These are phyloP conservation scores for Crossocerus cetratus DNA, from an alignment of 2,888 invertebrate species.

Conservation along the genomic window DNA sequence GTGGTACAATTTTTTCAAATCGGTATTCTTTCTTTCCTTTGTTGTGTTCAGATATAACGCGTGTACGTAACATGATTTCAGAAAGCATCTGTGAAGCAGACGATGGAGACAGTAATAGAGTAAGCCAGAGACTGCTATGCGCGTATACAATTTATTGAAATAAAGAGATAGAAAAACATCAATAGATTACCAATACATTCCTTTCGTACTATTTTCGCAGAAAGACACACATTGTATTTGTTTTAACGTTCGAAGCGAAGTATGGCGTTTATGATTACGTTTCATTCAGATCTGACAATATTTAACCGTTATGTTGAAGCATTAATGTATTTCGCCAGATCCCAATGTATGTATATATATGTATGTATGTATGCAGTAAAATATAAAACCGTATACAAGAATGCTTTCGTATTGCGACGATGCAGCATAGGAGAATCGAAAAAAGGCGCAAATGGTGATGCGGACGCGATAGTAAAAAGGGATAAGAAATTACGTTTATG, in stretches of 20 bases:
- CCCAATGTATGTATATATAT: constrained; percentile 20
- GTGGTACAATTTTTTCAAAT: neutral
- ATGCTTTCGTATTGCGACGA: constrained; percentile 21
- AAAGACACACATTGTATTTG: neutral
- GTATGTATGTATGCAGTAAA: constrained; percentile 19
- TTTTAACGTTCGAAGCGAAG: neutral
- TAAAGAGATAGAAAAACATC: constrained; percentile 1
- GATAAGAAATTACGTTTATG: constrained; percentile 45
- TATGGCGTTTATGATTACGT: constrained; percentile 2
- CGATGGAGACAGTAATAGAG: too few relatives aligned
- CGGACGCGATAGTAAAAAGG: constrained; percentile 27
- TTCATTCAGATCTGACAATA: constrained; percentile 2
- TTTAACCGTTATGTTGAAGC: constrained; percentile 9
- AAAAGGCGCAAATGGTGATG: constrained; percentile 60
- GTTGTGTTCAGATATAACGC: neutral
- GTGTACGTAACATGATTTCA: neutral
- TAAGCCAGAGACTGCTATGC: too few relatives aligned
- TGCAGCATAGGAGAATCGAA: constrained; percentile 41
- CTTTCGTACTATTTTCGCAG: constrained; percentile 9
- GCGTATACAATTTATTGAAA: neutral
- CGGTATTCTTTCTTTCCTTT: neutral
- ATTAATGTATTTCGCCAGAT: constrained; percentile 21
- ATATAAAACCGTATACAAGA: constrained; percentile 4
- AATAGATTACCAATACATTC: constrained; percentile 29
- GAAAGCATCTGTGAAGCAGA: too few relatives aligned